Percentiles rank a stretch among this genome's conserved stretches.
phyloP scores from a whole-genome alignment of 2,113 vertebrate genomes.

The Turnix velox region DNA sequence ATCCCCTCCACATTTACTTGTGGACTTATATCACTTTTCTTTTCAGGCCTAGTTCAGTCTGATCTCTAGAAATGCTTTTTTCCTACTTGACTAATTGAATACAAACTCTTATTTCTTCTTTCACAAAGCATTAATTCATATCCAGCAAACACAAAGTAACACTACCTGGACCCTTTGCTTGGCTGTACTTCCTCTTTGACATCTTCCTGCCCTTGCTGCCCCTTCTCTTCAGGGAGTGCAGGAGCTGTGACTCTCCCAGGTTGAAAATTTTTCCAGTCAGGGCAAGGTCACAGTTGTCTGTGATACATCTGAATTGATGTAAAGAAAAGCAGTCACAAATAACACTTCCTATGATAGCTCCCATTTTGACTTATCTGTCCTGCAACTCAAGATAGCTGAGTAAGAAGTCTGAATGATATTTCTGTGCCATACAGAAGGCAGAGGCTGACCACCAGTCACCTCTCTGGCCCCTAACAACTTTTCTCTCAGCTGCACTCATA shows the following conservation, averaged over 20 bases:
- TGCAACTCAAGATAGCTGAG: not conserved
- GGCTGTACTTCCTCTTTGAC: not conserved
- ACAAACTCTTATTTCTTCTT: not conserved
- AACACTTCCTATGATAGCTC: not conserved
- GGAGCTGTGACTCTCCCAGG: not conserved
- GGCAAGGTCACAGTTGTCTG: not conserved
- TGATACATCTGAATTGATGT: not conserved
- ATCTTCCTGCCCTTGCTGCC: not conserved
- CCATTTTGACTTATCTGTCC: not conserved
- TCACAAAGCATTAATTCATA: not conserved
- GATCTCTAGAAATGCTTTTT: not conserved
- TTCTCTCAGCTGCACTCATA: accelerated
- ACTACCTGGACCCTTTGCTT: not conserved
- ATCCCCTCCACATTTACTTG: not conserved
- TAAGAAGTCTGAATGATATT: not conserved
- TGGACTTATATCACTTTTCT: not conserved
- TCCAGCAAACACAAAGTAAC: not conserved
- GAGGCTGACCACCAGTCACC: not conserved
- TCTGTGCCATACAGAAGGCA: not conserved
- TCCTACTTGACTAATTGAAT: not conserved
- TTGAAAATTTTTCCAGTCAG: accelerated
- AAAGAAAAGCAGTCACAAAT: not conserved
- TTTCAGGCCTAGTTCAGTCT: not conserved
- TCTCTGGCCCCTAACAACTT: no score
- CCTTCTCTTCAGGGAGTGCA: accelerated